Base-by-base conservation (phyloP, 2,797 vertebrate species). In the Parauchenoglanis punctatus region DNA sequence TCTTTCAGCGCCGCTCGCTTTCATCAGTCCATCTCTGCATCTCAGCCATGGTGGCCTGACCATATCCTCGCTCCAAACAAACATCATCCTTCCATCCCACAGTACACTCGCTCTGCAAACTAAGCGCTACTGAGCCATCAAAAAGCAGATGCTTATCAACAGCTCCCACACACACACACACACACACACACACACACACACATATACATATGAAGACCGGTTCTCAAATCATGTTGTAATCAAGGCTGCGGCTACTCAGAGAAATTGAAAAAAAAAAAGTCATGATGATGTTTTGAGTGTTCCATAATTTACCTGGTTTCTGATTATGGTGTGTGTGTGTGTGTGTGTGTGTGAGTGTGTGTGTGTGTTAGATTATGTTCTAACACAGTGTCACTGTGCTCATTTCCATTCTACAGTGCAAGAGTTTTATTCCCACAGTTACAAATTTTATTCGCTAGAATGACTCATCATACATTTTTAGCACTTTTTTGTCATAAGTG, bases 21-120 rank as follows among this genome's bases (percentile, higher is more conserved):
- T 93, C 88, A 93, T 90, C 88, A 93, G 56, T 78, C 89, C 83
- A 46, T 91, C 91, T 95, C 94, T 94, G 90, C 94, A 92, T 93
- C 91, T 89, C 89, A 89, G 88, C 83, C 89, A 93, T 91, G 90
- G 88, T 88, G 92, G 89, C 93, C 92, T 86, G 85, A 90, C 61
- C 11, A 87, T 93, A 91, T 94, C 92, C 93, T 80, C 81, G 85
- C 88, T 89, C 89, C 90, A 93, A 93, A 93, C 92, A 93, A 92
- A 93, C 89, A 88, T 61, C 78, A 65, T 87, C 67, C 75, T 52
- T 81, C 58, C 81, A 67, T 40, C 84, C 88, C 61, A 85, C 89
- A 85, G 84, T 52, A 88, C 89, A 88, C 67, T 68, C 88, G 17
- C 56, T 80, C 68, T 54, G n/a, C 63, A 89, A 89, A 89, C 70